A percentile compares a stretch with the other conserved stretches of the same genome.
Conservation (phyloP, 2,113 vertebrate genomes). For the Spermophilus dauricus region DNA sequence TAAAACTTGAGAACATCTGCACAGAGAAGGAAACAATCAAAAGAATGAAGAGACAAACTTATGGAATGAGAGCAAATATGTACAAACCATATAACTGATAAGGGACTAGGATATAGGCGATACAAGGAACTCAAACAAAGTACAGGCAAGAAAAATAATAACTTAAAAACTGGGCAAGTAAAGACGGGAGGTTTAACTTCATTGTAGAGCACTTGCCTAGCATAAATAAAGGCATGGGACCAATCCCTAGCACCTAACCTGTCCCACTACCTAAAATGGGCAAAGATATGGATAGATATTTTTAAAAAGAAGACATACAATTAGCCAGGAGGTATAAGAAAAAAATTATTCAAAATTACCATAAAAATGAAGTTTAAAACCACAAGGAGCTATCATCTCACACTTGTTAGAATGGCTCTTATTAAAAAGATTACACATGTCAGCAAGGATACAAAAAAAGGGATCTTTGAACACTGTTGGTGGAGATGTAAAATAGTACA, state of each 20-base stretch:
- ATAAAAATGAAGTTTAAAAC: background rate
- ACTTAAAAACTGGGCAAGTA: background rate
- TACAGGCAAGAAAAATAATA: background rate
- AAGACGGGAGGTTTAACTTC: background rate
- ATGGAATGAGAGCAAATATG: background rate
- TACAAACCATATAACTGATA: background rate
- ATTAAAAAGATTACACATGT: background rate
- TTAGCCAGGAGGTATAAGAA: background rate
- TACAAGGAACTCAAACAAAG: background rate
- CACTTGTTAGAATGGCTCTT: background rate
- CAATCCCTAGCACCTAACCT: background rate
- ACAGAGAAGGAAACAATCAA: background rate
- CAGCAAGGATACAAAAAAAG: background rate
- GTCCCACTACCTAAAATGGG: no score
- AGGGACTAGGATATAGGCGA: background rate
- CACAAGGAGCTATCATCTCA: background rate
- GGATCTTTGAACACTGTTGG: rapidly evolving
- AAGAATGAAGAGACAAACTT: background rate
- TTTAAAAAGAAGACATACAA: background rate
- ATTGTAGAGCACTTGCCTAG: background rate
- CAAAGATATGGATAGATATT: background rate
- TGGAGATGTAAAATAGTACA: no score
- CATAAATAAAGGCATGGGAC: background rate
- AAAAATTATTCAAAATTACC: background rate
- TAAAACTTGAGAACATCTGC: background rate